These are phyloP conservation scores for Contarinia nasturtii DNA, from an alignment of 1,140 invertebrate species.

Conservation along the genomic window DNA sequence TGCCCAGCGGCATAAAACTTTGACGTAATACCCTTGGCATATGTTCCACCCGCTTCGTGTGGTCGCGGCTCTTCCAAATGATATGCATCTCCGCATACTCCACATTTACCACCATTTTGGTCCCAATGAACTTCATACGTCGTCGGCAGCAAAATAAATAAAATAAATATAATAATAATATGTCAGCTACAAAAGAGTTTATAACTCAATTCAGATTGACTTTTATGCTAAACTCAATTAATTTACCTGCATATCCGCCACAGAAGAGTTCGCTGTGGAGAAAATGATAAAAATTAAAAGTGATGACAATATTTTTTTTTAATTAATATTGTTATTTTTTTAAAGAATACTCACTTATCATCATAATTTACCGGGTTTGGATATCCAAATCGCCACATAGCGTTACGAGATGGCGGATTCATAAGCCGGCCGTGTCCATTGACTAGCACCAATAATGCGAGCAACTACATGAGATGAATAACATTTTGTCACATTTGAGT, in stretches of 20 bases:
- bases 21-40: conserved; percentile 64
- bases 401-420: conserved; percentile 79
- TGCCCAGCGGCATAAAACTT: conserved; percentile 64
- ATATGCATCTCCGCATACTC: conserved; percentile 73
- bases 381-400: conserved; percentile 86
- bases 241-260: conserved; percentile 63
- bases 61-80: conserved; percentile 48
- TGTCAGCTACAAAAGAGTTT: no score
- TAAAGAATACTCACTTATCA: no score
- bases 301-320: no score
- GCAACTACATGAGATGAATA: no score
- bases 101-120: conserved; percentile 67
- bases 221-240: background rate
- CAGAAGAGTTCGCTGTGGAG: conserved; percentile 61
- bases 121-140: conserved; percentile 69
- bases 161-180: background rate
- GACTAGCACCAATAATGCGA: no score
- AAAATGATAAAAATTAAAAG: no score
- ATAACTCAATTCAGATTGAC: background rate
- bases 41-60: conserved; percentile 76
- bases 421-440: conserved; percentile 62
- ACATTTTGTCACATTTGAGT: no score
- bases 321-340: no score
- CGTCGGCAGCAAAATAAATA: conserved; percentile 10
- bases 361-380: conserved; percentile 87